Base-by-base conservation (phyloP, 2,888 invertebrate species). In the Latheticus oryzae region DNA sequence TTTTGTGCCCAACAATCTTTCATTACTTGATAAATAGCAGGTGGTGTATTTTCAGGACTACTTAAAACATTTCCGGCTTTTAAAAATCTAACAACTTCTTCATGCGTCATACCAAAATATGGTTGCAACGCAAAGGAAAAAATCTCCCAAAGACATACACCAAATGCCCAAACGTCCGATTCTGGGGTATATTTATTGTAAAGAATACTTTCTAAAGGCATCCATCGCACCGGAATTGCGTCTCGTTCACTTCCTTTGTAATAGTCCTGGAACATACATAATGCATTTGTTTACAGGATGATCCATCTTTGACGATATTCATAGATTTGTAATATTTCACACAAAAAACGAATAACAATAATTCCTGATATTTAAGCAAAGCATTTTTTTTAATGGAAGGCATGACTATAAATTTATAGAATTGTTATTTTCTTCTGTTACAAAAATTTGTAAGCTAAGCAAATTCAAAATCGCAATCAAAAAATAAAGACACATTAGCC, bases 121-220 rank as follows among this genome's bases (percentile, higher is more conserved):
- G 97, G 97, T 78, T 97, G 97, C 60, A 96, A 82, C 13, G 96
- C 96, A 80, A 94, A 97, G 35, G 95, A 93, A 78, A 96, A 97
- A 73, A 97, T 93, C 81, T 97, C 97, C 97, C 97, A 97, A 30
- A 97, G 82, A 73, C 95, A 93, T 9, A 97, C 94, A 43, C 96
- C 97, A 80, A 91, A 97, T 7, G 97, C 96, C 97, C 97, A 97
- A 1, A 97, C 94, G 80, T 97, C 97, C 5, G 96, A 95, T 77
- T 97, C 95, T 60, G 93, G 85, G 7, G 97, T 96, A 79, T 96
- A 97, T 78, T 95, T 95, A 79, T 96, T 97, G 77, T 95, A 96
- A 47, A 97, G 82, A 76, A 97, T 96, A 78, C 96, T 93, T 79
- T 97, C 97, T 58, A 96, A 82, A 12, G 97, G 97, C 96, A 97